Evolutionary conservation across 2,113 vertebrate genomes (phyloP), one percentile per base, ranked within the genome.

Genomic region (Tor tambroides): DNA sequence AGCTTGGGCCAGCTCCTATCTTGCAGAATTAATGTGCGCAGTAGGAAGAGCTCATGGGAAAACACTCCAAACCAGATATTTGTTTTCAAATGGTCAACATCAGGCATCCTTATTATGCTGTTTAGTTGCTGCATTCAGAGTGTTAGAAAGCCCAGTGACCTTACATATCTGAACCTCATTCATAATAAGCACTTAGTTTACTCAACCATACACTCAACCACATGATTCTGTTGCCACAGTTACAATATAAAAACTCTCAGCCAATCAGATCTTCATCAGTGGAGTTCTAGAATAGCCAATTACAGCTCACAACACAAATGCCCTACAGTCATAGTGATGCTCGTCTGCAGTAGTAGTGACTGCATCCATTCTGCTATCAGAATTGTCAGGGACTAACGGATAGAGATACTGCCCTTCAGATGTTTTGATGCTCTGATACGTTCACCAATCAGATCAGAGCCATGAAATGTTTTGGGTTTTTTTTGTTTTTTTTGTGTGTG

Each of bases 251-350:
- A 90, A 89, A 92, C 49, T 84, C 30, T 85, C 59, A 79, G 78
- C 74, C 43, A 86, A 84, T 80, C 88, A 51, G 69, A 63, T 59
- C 26, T 85, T 84, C 88, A 90, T 93, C 92, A 93, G 86, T 91
- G 56, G 10, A 32, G 67, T 67, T 46, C 32, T 78, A 75, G 88
- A 49, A 30, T 28, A 28, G 80, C 93, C 91, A 95, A 93, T 95
- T 87, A 90, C 23, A 89, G 56, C 74, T 77, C 15, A 90, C 85
- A 88, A 92, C 90, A 65, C 26, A 85, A 32, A 89, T 91, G 79
- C 78, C 93, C 91, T 89, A 91, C 35, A 93, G 94, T 91, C 91
- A 92, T 93, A 93, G 92, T 92, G 21, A 35, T 67, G 56, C 56
- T 26, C 76, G 54, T 74, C 54, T 67, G n/a, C n/a, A n/a, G n/a